Evolutionary conservation across 2,888 invertebrate species (phyloP), one percentile per base, ranked within the genome.

Genomic region (Tipula lateralis): DNA sequence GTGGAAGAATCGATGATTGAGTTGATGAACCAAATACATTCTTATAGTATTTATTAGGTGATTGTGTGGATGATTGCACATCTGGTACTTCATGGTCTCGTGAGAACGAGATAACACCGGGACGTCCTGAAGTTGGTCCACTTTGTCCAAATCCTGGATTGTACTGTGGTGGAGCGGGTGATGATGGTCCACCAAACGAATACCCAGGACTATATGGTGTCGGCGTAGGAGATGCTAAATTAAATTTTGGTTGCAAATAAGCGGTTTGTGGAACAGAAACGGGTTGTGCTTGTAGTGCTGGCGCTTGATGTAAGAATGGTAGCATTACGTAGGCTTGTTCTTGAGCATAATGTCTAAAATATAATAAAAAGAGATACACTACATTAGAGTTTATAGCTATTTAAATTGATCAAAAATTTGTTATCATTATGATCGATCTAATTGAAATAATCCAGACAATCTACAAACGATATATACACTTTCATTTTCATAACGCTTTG

Each of bases 11-110:
- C 16, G 82, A 82, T 1, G 82, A 82, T n/a, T 29, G 82, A n/a
- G 32, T 29, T 6, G 32, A 30, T 30, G 29, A 32, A n/a, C n/a
- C 82, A 30, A 30, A 30, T 82, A 82, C 82, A 82, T 82, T 82
- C 30, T 82, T 82, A 32, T 82, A 82, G n/a, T 66, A 66, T 66
- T 66, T 66, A 66, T 30, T 82, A 2, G 82, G 82, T 30, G 30
- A 32, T n/a, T 29, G 82, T 30, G 82, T 82, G 13, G 82, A 82
- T n/a, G 82, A 30, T 82, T 29, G 82, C 1, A 29, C n/a, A 82
- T 30, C n/a, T 82, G 82, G 82, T 32, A 82, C 30, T 29, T 32
- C 82, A 6, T 82, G 13, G 16, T 82, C 82, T 0, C 9, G 82
- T 30, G 82, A 82, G 82, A 82, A 82, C 30, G 82, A 82, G n/a